A percentile compares a stretch with the other conserved stretches of the same genome.
Conservation (phyloP, 30 jellyfish, hydroid and myxozoan genomes). For the Hydractinia echinata region DNA sequence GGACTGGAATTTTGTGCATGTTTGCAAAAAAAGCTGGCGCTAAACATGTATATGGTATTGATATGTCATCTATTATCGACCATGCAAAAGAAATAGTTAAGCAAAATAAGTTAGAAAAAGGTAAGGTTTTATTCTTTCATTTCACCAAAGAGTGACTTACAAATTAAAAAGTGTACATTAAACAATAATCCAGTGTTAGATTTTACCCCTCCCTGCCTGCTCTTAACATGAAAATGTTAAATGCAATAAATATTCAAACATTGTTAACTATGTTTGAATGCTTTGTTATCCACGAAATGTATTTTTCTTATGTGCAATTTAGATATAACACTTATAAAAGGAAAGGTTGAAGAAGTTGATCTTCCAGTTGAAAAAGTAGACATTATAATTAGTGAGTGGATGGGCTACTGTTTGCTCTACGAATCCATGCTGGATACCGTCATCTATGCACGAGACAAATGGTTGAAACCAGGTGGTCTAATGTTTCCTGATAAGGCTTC, state of each 20-base stretch:
- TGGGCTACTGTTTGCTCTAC: slow-evolving; percentile 97
- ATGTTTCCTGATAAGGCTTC: slow-evolving; percentile 97
- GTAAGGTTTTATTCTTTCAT: slow-evolving; percentile 37
- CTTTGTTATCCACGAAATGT: too few species aligned
- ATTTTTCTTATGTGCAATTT: not conserved
- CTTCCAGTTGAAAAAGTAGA: slow-evolving; percentile 97
- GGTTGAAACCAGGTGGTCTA: slow-evolving; percentile 96
- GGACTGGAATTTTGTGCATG: slow-evolving; percentile 97
- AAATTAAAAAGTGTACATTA: not conserved
- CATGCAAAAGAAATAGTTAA: slow-evolving; percentile 76
- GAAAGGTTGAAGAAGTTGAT: slow-evolving; percentile 90
- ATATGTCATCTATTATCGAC: slow-evolving; percentile 86
- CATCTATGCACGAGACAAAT: slow-evolving; percentile 91
- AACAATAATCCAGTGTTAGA: not conserved
- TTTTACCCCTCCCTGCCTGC: not conserved
- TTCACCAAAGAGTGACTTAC: not conserved
- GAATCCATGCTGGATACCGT: slow-evolving; percentile 99
- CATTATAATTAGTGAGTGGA: slow-evolving; percentile 98
- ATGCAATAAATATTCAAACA: not conserved
- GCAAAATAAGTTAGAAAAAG: slow-evolving; percentile 63
- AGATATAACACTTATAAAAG: slow-evolving; percentile 91
- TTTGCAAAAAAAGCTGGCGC: slow-evolving; percentile 99
- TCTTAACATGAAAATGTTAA: not conserved
- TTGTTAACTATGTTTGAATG: too few species aligned
- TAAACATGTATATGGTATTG: slow-evolving; percentile 94